Evolutionary conservation across 2,888 invertebrate species (phyloP), one percentile per base, ranked within the genome.

Genomic region (Oligia fasciuncula): DNA sequence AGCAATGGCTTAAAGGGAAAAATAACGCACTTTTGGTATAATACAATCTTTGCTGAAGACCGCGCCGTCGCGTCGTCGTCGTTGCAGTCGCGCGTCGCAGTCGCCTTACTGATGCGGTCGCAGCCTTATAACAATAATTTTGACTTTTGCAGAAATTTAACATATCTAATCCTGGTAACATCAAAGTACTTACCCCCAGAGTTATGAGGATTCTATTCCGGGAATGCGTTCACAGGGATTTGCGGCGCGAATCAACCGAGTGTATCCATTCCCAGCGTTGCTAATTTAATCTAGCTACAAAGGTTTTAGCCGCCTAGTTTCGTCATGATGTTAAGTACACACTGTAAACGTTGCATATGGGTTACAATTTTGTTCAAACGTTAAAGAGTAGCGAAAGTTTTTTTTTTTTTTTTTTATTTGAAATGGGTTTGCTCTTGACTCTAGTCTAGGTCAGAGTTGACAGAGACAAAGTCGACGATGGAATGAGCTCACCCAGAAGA

Each of bases 241-340:
- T 83, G 86, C 72, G 73, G 84, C 51, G 68, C 35, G 68, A 83
- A 73, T 85, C 57, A 66, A 77, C 83, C 62, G 49, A 74, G 83
- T 76, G 74, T 74, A 76, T 57, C 74, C 74, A 85, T 77, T 83
- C 86, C 77, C 76, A 75, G 57, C 62, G 69, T 67, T 79, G 67
- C 83, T 85, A 86, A 86, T 85, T 86, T 81, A 57, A 81, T 57
- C 74, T 66, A 57, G 74, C 79, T 40, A 49, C 76, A 74, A 83
- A 83, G 86, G 72, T 70, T 86, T 69, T 68, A 74, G 23, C 62
- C 66, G 46, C 69, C 67, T 74, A 68, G 65, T 81, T 76, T 77
- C 9, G 66, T 35, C 19, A 29, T 40, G 29, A 35, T 35, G 46
- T 70, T 51, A 13, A 35, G 57, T 35, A 76, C 19, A 62, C 35